These are phyloP conservation scores for Oscheius sp. DNA, from an alignment of 2,888 invertebrate genomes.

Conservation along the genomic window DNA sequence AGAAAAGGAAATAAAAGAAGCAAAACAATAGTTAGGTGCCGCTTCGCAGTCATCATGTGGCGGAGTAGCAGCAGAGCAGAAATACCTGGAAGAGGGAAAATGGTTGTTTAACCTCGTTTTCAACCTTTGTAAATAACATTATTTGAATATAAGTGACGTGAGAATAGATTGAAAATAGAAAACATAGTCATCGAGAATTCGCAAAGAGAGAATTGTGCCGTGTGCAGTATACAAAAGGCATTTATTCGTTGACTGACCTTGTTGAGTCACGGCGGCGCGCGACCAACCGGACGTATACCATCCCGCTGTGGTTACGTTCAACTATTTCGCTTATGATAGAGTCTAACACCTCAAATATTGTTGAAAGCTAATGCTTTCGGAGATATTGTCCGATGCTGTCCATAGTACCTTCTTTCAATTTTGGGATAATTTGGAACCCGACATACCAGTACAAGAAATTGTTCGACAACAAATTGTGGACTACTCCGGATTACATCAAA, in stretches of 20 bases:
- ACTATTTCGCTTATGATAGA: conserved; percentile 13
- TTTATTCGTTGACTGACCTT: conserved; percentile 25
- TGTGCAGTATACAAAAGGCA: conserved; percentile 25
- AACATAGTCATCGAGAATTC: too few relatives aligned
- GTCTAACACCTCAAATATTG: neutral
- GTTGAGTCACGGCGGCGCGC: conserved; percentile 33
- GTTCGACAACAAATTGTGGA: conserved; percentile 13
- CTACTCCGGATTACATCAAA: conserved; percentile 17
- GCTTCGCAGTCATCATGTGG: conserved; percentile 21
- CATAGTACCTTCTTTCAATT: conserved; percentile 9
- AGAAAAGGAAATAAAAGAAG: neutral
- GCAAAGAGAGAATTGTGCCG: too few relatives aligned
- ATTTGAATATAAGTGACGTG: too few relatives aligned
- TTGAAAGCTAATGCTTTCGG: conserved; percentile 27
- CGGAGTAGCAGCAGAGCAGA: too few relatives aligned
- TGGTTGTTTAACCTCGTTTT: too few relatives aligned
- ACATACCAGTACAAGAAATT: conserved; percentile 4
- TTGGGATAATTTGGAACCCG: conserved; percentile 5
- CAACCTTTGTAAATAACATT: too few relatives aligned
- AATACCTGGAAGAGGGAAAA: too few relatives aligned
- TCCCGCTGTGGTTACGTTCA: conserved; percentile 18
- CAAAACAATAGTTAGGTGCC: conserved; percentile 13
- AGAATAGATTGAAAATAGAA: too few relatives aligned
- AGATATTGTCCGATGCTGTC: conserved; percentile 21
- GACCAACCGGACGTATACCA: conserved; percentile 21